These are phyloP conservation scores for Drosophila takahashii DNA, from an alignment of 1,140 invertebrate species.

Conservation along the genomic window DNA sequence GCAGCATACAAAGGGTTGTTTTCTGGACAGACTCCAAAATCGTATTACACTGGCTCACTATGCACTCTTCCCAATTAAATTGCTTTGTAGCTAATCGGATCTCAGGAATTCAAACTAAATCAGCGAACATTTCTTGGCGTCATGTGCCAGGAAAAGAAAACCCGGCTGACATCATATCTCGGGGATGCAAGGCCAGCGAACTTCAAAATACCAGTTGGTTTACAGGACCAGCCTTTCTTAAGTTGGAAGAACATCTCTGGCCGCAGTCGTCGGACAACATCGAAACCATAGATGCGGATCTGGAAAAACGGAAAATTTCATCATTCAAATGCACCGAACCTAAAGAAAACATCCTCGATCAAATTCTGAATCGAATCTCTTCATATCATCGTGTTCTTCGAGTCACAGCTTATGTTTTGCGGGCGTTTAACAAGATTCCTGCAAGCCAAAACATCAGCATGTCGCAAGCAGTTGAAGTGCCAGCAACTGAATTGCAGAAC, in stretches of 20 bases:
- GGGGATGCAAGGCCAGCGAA: not conserved
- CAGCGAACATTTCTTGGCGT: not conserved
- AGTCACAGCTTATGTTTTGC: not conserved
- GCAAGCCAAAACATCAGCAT: not conserved
- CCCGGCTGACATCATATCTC: too few species aligned
- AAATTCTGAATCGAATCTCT: too few species aligned
- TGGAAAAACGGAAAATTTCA: too few species aligned
- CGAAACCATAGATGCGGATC: too few species aligned
- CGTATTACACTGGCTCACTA: not conserved
- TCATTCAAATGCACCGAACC: too few species aligned
- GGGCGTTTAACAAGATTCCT: not conserved
- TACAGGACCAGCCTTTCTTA: too few species aligned
- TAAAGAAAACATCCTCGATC: too few species aligned
- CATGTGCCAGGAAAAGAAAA: too few species aligned
- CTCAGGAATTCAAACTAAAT: not conserved
- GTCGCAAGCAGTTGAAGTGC: not conserved
- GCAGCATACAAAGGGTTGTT: too few species aligned
- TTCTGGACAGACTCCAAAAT: not conserved
- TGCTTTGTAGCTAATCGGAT: not conserved
- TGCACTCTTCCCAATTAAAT: not conserved
- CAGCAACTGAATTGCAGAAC: not conserved
- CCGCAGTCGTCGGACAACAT: too few species aligned
- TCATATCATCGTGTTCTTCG: not conserved
- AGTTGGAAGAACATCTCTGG: too few species aligned
- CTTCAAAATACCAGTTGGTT: too few species aligned